These are phyloP conservation scores for Myopa testacea DNA, from an alignment of 2,888 invertebrate genomes.

Conservation along the genomic window DNA sequence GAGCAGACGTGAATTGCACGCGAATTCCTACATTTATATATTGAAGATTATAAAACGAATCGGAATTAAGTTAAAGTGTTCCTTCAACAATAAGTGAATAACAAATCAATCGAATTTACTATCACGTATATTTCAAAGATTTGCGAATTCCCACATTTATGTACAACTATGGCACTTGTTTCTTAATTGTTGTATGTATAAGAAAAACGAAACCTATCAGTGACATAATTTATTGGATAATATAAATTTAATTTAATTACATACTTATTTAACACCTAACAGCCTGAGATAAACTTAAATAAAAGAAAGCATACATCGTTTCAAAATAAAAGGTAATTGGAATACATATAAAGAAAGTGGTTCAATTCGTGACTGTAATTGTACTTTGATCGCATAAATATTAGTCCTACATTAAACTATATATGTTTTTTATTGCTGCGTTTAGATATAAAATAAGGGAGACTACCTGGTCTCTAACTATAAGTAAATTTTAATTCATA, in stretches of 20 bases:
- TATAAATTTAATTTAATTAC: constrained; percentile 20
- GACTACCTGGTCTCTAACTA: neutral
- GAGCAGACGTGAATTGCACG: too few species aligned
- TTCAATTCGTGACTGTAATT: constrained; percentile 22
- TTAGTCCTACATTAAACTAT: constrained; percentile 1
- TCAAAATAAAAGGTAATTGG: constrained; percentile 22
- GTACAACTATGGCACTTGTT: too few species aligned
- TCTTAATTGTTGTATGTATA: too few species aligned
- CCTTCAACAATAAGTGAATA: too few species aligned
- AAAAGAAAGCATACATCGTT: constrained; percentile 12
- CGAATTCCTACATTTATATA: too few species aligned
- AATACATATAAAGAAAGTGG: constrained; percentile 23
- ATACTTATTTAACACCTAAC: constrained; percentile 34
- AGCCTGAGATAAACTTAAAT: constrained; percentile 38
- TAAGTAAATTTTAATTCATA: neutral
- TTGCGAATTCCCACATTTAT: too few species aligned
- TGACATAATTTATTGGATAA: constrained; percentile 9
- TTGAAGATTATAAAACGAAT: too few species aligned
- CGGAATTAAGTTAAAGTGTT: too few species aligned
- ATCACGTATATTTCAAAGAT: too few species aligned
- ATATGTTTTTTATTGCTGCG: neutral
- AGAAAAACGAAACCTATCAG: neutral
- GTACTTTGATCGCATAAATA: constrained; percentile 31
- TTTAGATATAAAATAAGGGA: neutral
- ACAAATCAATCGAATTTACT: too few species aligned